These are phyloP conservation scores for Platanista minor DNA, from an alignment of 2,113 vertebrate genomes.

Conservation along the genomic window DNA sequence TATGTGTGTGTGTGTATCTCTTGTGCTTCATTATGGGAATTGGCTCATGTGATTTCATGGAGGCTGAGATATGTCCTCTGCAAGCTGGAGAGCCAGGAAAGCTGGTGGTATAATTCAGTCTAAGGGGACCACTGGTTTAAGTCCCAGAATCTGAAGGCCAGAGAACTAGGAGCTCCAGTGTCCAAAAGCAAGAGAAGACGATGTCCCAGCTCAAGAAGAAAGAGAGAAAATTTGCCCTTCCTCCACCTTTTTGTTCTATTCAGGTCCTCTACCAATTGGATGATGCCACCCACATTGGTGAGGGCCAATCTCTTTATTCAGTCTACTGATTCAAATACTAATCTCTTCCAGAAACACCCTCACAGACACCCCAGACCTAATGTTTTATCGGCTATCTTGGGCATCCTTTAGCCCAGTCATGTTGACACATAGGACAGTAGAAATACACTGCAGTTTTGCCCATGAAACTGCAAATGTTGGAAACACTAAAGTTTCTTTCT, in stretches of 20 bases:
- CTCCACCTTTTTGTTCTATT: background rate
- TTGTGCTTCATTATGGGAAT: background rate
- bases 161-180: background rate
- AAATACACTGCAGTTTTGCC: background rate
- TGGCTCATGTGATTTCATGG: background rate
- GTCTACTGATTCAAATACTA: background rate
- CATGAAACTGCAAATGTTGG: background rate
- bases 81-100: background rate
- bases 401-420: background rate
- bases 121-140: background rate
- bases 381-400: background rate
- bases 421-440: background rate
- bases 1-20: background rate
- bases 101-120: background rate
- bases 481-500: background rate
- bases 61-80: background rate
- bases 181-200: background rate
- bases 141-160: background rate
- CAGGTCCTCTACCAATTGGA: background rate
- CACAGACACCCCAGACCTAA: background rate
- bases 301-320: background rate
- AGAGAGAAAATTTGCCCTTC: background rate
- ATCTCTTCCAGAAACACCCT: background rate
- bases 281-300: background rate
- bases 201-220: background rate